A percentile compares a stretch with the other conserved stretches of the same genome.
Evolutionary conservation across 1,140 invertebrate genomes (phyloP).

Genomic region (Gryon sp.): DNA sequence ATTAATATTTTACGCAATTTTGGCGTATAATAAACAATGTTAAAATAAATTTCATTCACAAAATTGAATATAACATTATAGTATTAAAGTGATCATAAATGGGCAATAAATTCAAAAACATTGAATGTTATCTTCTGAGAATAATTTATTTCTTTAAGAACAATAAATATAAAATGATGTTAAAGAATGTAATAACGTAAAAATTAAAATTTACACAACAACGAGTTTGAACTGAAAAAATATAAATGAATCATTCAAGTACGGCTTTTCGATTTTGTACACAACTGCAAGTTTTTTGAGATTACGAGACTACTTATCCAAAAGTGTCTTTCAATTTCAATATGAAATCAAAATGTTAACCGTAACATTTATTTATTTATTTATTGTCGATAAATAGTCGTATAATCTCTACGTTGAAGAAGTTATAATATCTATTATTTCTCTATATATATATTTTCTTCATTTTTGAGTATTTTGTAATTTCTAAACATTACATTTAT

Average conservation of each 20-base stretch:
- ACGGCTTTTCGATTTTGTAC: too few species aligned
- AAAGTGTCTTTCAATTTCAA: background rate
- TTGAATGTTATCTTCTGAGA: background rate
- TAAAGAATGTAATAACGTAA: background rate
- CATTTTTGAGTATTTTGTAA: conserved; percentile 27
- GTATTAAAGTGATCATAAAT: too few species aligned
- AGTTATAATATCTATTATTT: conserved; percentile 11
- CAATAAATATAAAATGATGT: background rate
- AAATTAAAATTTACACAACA: too few species aligned
- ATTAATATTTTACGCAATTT: too few species aligned
- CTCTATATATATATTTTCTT: too few species aligned
- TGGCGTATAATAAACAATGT: too few species aligned
- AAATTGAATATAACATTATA: too few species aligned
- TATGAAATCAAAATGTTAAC: conserved; percentile 5
- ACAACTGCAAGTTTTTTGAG: too few species aligned
- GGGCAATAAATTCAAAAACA: too few species aligned
- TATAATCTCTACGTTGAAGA: conserved; percentile 1
- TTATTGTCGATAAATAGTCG: conserved; percentile 14
- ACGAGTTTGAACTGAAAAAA: too few species aligned
- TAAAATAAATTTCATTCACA: too few species aligned
- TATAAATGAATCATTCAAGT: too few species aligned
- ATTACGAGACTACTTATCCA: conserved; percentile 7
- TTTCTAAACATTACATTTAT: conserved; percentile 42
- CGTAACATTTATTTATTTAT: background rate
- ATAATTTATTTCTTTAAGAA: background rate